These are phyloP conservation scores for Meloidogyne exigua DNA, from an alignment of 1,140 invertebrate species.

Conservation along the genomic window DNA sequence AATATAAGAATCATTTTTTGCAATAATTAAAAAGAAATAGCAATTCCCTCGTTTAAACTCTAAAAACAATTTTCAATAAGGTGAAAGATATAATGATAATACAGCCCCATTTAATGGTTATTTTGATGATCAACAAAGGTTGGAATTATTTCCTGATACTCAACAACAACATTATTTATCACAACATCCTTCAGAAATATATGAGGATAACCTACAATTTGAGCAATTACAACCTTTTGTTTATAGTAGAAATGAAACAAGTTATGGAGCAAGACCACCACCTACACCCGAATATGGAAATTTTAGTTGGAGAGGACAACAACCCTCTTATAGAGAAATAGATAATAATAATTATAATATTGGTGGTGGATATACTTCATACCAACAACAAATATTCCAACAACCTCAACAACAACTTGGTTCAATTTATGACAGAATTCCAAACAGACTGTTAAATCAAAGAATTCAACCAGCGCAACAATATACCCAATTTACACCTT, in stretches of 20 bases:
- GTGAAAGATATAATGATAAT: not conserved
- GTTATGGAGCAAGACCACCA: constrained; percentile 53
- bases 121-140: not conserved
- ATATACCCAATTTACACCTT: not conserved
- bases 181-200: not conserved
- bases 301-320: not conserved
- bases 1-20: not conserved
- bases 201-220: not conserved
- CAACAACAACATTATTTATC: constrained; percentile 5
- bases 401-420: not conserved
- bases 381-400: not conserved
- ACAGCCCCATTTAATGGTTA: not conserved
- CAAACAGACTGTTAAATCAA: not conserved
- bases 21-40: not conserved
- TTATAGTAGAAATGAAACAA: constrained; percentile 48
- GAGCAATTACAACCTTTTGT: constrained; percentile 33
- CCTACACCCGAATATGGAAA: constrained; percentile 53
- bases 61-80: not conserved
- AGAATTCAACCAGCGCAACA: not conserved
- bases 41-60: not conserved
- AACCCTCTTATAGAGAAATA: not conserved
- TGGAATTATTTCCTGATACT: not conserved
- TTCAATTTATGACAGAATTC: not conserved
- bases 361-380: not conserved
- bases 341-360: not conserved